These are phyloP conservation scores for Romanogobio albipinnatus DNA, from an alignment of 2,113 vertebrate species.

Conservation along the genomic window DNA sequence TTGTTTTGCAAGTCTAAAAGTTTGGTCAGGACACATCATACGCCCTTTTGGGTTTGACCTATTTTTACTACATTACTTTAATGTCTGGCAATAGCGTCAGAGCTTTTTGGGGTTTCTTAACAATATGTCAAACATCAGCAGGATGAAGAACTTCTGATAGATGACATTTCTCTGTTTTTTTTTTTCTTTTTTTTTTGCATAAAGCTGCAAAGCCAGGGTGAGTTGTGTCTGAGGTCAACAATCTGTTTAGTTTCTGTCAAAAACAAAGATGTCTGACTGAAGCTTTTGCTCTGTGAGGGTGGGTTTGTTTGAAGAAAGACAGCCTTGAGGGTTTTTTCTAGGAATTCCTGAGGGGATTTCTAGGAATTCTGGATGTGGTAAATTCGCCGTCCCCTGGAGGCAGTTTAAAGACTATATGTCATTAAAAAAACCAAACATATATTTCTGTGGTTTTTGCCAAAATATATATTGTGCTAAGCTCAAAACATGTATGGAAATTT, in stretches of 20 bases:
- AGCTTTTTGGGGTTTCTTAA: conserved; percentile 10
- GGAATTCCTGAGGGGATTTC: conserved; percentile 29
- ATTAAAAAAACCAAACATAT: neutral
- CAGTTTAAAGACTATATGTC: conserved; percentile 9
- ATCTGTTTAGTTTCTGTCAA: conserved; percentile 29
- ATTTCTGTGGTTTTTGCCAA: conserved; percentile 8
- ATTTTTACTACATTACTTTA: conserved; percentile 24
- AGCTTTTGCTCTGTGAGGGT: neutral
- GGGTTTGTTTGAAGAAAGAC: conserved; percentile 34
- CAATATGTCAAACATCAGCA: neutral
- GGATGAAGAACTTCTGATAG: neutral
- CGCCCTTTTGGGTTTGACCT: conserved; percentile 25
- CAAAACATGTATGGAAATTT: neutral
- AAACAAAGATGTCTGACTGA: conserved; percentile 17
- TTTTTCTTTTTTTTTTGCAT: neutral
- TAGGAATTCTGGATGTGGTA: conserved; percentile 33
- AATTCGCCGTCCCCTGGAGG: neutral
- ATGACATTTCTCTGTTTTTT: conserved; percentile 9
- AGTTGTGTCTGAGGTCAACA: conserved; percentile 5
- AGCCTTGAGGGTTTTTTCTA: conserved; percentile 18
- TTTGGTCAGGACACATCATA: conserved; percentile 15
- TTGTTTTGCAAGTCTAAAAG: neutral
- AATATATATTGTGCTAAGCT: neutral
- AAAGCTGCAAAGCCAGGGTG: conserved; percentile 20
- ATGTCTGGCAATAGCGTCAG: conserved; percentile 30